Evolutionary conservation across 2,797 vertebrate species (phyloP).

Genomic region (Decapterus maruadsi): DNA sequence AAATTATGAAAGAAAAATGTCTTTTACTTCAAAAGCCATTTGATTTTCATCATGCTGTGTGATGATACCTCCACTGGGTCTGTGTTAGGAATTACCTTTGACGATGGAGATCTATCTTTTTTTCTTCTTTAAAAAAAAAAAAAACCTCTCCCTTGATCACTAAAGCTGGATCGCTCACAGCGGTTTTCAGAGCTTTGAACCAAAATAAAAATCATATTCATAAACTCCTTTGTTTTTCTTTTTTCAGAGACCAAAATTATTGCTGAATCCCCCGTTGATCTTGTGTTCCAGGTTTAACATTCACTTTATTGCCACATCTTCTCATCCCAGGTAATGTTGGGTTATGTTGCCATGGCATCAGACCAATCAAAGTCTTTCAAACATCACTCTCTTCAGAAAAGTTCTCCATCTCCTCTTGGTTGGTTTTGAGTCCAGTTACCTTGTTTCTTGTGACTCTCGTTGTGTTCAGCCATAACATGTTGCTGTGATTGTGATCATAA

Average conservation of each 20-base stretch:
- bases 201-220: neutral
- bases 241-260: neutral
- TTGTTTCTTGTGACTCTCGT: no score
- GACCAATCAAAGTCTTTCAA: no score
- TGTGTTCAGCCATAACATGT: no score
- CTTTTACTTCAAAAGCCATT: slow-evolving; percentile 37
- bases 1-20: slow-evolving; percentile 57
- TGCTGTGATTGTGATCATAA: no score
- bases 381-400: no score
- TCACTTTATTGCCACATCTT: neutral
- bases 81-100: slow-evolving; percentile 40
- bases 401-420: no score
- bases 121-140: neutral
- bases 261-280: neutral
- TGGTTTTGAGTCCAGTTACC: no score
- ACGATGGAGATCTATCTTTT: slow-evolving; percentile 23
- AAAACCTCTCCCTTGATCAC: slow-evolving; percentile 31
- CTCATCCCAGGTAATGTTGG: no score
- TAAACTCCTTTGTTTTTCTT: neutral
- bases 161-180: slow-evolving; percentile 21
- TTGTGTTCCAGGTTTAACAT: neutral
- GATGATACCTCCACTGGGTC: slow-evolving; percentile 40
- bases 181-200: slow-evolving; percentile 22
- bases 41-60: slow-evolving; percentile 34
- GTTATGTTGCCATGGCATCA: no score